Evolutionary conservation across 2,113 vertebrate species (phyloP).

Genomic region (Struthio camelus): DNA sequence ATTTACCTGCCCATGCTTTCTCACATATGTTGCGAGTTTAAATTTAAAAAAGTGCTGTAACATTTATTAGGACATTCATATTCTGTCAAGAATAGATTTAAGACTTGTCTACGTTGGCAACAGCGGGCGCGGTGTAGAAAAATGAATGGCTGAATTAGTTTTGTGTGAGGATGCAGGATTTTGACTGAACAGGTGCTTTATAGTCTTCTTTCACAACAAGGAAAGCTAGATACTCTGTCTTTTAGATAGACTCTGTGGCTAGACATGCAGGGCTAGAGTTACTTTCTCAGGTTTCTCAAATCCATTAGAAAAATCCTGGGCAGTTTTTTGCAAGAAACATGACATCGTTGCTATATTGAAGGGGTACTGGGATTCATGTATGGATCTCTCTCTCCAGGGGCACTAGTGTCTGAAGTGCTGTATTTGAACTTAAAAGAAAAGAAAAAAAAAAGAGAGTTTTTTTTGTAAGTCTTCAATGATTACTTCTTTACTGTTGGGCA

Average conservation of each 20-base stretch:
- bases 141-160: background rate
- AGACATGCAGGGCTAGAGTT: background rate
- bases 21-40: background rate
- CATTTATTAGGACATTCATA: background rate
- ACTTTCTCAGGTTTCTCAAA: background rate
- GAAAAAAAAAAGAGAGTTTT: background rate
- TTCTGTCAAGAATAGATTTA: background rate
- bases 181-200: background rate
- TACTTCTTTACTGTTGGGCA: background rate
- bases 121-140: background rate
- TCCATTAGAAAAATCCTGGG: background rate
- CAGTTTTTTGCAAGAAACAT: background rate
- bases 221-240: background rate
- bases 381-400: background rate
- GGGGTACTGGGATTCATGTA: background rate
- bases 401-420: background rate
- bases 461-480: background rate
- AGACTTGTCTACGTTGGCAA: background rate
- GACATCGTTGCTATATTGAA: background rate
- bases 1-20: background rate
- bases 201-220: background rate
- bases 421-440: background rate
- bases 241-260: background rate
- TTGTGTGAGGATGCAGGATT: background rate
- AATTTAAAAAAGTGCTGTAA: background rate